phyloP scores from a whole-genome alignment of 2,113 vertebrate genomes.

The Phalacrocorax carbo region DNA sequence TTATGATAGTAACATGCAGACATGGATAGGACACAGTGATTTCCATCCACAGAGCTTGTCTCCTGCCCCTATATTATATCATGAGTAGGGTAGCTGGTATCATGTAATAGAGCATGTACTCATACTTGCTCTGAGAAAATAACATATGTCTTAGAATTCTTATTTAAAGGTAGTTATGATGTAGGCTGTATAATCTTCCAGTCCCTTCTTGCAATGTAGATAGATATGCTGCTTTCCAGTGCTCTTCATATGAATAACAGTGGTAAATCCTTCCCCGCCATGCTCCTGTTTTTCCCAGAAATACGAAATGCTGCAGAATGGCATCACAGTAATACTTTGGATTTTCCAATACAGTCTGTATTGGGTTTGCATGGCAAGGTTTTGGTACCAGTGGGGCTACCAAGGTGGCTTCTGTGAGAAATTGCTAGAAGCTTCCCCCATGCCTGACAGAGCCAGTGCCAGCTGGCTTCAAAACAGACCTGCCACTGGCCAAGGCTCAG shows the following conservation, averaged over 20 bases:
- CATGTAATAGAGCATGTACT: not conserved
- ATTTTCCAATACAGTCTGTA: not conserved
- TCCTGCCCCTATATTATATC: not conserved
- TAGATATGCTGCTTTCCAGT: not conserved
- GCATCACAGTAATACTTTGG: not conserved
- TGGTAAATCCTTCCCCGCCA: not conserved
- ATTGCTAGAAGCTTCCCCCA: too few relatives aligned
- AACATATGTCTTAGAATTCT: not conserved
- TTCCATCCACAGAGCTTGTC: not conserved
- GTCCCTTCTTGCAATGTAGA: not conserved
- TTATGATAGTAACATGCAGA: not conserved
- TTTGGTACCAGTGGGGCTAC: too few relatives aligned
- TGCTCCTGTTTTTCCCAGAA: not conserved
- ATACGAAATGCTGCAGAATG: not conserved
- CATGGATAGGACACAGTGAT: fast-evolving
- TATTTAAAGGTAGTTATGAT: not conserved
- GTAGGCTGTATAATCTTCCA: not conserved
- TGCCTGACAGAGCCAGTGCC: too few relatives aligned
- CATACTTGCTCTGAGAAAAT: not conserved
- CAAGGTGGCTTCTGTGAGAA: too few relatives aligned
- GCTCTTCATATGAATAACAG: not conserved
- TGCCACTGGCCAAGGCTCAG: too few relatives aligned
- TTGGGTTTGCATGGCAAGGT: too few relatives aligned
- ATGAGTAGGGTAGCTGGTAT: not conserved
- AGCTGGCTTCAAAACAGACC: too few relatives aligned